Percentiles rank a stretch among this genome's conserved stretches.
Conservation (phyloP, 2,797 vertebrate genomes). For the Enteromius fasciolatus region DNA sequence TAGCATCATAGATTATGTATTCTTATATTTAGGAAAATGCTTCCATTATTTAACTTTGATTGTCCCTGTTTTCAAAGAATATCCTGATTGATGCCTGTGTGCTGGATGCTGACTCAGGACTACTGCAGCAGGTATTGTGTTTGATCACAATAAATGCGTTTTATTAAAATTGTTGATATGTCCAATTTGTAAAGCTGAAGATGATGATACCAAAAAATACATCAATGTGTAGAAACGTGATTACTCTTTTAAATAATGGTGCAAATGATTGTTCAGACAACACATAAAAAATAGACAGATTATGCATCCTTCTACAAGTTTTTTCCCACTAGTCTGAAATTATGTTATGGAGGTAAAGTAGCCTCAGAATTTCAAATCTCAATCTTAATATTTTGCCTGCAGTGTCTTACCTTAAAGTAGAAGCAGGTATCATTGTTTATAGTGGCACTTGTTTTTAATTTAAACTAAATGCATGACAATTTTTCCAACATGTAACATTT, state of each 20-base stretch:
- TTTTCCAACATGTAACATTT: too few species aligned
- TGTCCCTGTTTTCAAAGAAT: slow-evolving; percentile 72
- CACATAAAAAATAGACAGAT: neutral
- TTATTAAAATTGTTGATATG: neutral
- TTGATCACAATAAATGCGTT: neutral
- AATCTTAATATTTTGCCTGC: neutral
- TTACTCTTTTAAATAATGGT: neutral
- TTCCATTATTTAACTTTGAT: neutral
- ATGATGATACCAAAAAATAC: neutral
- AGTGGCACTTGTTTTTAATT: too few species aligned
- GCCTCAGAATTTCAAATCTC: neutral
- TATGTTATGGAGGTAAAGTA: neutral
- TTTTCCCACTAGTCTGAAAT: neutral
- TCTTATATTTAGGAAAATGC: neutral
- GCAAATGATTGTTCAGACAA: neutral
- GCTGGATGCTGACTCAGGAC: slow-evolving; percentile 91
- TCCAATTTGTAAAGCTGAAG: neutral
- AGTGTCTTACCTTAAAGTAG: neutral
- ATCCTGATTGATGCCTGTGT: slow-evolving; percentile 97
- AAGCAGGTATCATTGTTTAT: neutral
- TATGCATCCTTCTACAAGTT: neutral
- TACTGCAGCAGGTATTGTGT: slow-evolving; percentile 90
- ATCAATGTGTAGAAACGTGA: neutral
- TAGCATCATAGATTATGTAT: neutral
- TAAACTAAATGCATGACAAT: too few species aligned